Evolutionary conservation across 2,888 invertebrate species (phyloP).

Genomic region (Caradrina kadenii): DNA sequence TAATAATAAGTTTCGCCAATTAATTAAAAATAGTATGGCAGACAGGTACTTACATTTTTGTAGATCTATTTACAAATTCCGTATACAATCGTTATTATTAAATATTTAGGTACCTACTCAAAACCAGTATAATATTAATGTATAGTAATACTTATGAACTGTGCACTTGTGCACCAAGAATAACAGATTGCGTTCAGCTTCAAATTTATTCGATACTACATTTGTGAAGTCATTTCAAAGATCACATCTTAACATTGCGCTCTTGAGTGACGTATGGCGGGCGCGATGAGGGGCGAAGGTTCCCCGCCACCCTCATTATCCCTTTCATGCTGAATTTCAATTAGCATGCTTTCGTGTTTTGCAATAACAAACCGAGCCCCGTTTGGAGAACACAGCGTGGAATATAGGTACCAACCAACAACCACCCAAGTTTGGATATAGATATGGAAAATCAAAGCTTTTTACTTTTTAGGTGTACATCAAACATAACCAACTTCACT

Average conservation of each 20-base stretch:
- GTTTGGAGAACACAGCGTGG: constrained; percentile 73
- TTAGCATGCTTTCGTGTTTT: constrained; percentile 88
- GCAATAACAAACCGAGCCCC: constrained; percentile 83
- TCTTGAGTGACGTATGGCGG: constrained; percentile 78
- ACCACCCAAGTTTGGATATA: constrained; percentile 21
- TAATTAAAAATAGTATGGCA: too few species aligned
- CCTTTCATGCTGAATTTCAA: constrained; percentile 90
- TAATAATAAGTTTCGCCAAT: too few species aligned
- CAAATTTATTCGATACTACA: constrained; percentile 65
- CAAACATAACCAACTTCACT: too few species aligned
- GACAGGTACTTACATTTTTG: too few species aligned
- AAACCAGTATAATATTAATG: neutral
- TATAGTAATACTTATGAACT: neutral
- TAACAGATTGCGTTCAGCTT: constrained; percentile 26
- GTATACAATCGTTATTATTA: neutral
- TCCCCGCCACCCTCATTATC: constrained; percentile 85
- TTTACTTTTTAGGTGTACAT: neutral
- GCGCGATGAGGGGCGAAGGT: constrained; percentile 64
- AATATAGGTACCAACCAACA: constrained; percentile 34
- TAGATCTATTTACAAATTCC: too few species aligned
- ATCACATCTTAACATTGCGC: constrained; percentile 70
- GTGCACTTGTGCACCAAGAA: neutral
- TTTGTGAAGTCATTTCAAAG: constrained; percentile 63
- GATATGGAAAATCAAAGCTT: constrained; percentile 11
- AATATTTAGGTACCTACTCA: constrained; percentile 10